Evolutionary conservation across 1,140 invertebrate genomes (phyloP).

Genomic region (Pinna nobilis): DNA sequence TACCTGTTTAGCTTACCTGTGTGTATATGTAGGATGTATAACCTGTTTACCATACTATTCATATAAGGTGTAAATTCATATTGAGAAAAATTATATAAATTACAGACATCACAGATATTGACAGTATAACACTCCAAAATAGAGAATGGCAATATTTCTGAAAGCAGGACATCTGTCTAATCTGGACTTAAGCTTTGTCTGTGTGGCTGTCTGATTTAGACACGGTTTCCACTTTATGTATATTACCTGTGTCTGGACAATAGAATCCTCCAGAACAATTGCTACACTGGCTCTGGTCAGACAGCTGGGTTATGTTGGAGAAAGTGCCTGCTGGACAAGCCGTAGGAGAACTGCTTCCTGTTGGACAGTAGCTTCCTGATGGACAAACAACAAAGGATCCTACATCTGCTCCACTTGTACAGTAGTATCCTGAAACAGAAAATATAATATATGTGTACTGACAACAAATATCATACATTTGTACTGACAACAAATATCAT

Average conservation of each 20-base stretch:
- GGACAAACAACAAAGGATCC: conserved; percentile 59
- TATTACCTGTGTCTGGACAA: conserved; percentile 65
- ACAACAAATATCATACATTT: too few relatives aligned
- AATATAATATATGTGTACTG: too few relatives aligned
- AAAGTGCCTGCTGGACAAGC: conserved; percentile 66
- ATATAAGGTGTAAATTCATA: too few relatives aligned
- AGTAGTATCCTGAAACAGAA: conserved; percentile 64
- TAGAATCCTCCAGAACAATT: conserved; percentile 66
- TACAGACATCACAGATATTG: conserved; percentile 60
- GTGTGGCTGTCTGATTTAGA: not conserved
- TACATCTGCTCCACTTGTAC: conserved; percentile 52
- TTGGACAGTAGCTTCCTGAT: conserved; percentile 63
- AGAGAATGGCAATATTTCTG: too few relatives aligned
- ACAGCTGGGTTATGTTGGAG: conserved; percentile 63
- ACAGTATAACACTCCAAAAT: conserved; percentile 59
- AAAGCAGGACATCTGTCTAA: too few relatives aligned
- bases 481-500: too few relatives aligned
- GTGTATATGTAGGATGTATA: too few relatives aligned
- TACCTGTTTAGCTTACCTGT: too few relatives aligned
- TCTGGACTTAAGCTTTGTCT: not conserved
- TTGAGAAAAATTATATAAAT: too few relatives aligned
- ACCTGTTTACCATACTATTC: too few relatives aligned
- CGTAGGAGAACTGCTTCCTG: conserved; percentile 50
- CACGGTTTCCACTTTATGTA: not conserved
- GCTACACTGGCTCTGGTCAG: conserved; percentile 50